Conservation (phyloP, 2,113 vertebrate species). For the Trogon surrucura region DNA sequence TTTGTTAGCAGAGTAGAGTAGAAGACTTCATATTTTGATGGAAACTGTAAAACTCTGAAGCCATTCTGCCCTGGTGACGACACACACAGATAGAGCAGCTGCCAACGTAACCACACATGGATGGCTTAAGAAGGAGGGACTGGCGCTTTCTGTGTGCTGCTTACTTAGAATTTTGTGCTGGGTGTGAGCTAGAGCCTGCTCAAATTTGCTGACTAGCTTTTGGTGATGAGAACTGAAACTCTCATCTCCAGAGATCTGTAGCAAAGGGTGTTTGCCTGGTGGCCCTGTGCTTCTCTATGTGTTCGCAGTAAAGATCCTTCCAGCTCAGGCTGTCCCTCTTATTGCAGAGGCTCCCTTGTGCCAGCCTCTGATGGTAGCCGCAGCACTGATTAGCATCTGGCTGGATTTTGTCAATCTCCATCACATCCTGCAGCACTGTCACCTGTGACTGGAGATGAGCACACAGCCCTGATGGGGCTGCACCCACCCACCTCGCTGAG, state of each 20-base stretch:
- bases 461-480: neutral
- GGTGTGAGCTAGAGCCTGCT: neutral
- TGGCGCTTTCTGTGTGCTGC: fast-evolving
- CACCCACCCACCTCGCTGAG: neutral
- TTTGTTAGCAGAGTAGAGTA: neutral
- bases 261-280: neutral
- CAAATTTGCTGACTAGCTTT: neutral
- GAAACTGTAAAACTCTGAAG: neutral
- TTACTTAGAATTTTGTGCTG: neutral
- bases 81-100: neutral
- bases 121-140: neutral
- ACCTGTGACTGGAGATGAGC: neutral
- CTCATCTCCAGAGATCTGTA: neutral
- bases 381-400: fast-evolving
- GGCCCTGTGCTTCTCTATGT: neutral
- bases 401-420: neutral
- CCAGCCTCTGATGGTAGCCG: neutral
- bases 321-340: neutral
- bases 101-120: neutral
- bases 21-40: neutral
- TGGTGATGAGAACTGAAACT: neutral
- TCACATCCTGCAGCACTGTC: neutral
- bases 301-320: neutral
- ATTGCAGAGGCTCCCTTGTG: fast-evolving
- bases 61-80: fast-evolving